phyloP scores from a whole-genome alignment of 2,888 invertebrate genomes.

The Leptothorax acervorum region DNA sequence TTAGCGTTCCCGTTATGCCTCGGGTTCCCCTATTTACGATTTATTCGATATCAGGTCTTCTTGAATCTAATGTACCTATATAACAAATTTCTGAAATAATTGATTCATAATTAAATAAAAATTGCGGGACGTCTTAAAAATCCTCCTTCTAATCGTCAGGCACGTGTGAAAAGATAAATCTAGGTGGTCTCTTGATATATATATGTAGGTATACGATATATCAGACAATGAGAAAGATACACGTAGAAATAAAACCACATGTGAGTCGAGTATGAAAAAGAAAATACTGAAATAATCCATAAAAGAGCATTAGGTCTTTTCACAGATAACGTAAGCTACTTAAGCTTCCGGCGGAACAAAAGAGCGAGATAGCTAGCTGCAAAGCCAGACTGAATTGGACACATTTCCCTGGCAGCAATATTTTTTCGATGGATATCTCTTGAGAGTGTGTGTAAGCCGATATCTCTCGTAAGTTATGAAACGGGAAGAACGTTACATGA shows the following conservation, averaged over 20 bases:
- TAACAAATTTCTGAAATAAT: background rate
- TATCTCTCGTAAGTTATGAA: slow-evolving; percentile 49
- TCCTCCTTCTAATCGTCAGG: background rate
- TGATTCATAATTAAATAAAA: background rate
- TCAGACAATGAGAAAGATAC: background rate
- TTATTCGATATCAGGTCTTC: background rate
- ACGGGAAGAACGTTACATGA: slow-evolving; percentile 32
- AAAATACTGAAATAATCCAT: slow-evolving; percentile 27
- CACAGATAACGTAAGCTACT: slow-evolving; percentile 61
- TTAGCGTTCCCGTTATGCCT: no score
- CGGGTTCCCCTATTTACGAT: no score
- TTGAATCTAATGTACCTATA: background rate
- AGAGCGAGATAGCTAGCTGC: slow-evolving; percentile 14
- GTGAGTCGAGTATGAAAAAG: slow-evolving; percentile 14
- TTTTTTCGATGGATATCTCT: slow-evolving; percentile 46
- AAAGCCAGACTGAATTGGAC: slow-evolving; percentile 61
- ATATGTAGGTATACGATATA: no score
- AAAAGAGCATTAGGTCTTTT: slow-evolving; percentile 56
- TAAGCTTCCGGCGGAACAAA: slow-evolving; percentile 59
- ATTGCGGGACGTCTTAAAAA: background rate
- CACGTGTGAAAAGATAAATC: background rate
- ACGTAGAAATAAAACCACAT: background rate
- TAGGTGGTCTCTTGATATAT: background rate
- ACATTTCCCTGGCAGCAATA: slow-evolving; percentile 37
- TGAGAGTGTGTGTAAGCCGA: slow-evolving; percentile 18